Evolutionary conservation across 2,113 vertebrate genomes (phyloP), one percentile per base, ranked within the genome.

Genomic region (Athene noctua): DNA sequence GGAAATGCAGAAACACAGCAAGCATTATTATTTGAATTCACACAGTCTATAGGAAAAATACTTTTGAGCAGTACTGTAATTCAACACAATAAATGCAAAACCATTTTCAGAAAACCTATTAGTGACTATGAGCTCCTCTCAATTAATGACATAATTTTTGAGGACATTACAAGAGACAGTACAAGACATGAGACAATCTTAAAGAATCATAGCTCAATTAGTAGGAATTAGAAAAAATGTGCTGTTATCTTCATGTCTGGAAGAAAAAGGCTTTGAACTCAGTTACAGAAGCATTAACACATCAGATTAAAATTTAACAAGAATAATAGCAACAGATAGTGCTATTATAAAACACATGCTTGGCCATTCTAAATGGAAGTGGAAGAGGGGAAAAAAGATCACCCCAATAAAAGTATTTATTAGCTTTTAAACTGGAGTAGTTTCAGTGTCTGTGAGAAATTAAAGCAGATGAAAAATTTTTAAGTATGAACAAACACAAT

Each of bases 181-280:
- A 80, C 22, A 92, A 87, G 77, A 89, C 83, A 68, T 18, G 20
- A 55, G 17, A 73, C 46, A 86, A 91, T 46, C 86, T 65, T 72
- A 65, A 92, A 87, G 85, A 88, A 75, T 70, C 90, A 82, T 32
- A 90, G 71, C 81, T 95, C 70, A 90, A 36, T 92, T 92, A 94
- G 47, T 17, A 77, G 57, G 40, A 86, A 91, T 86, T 87, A 87
- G 81, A 83, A 91, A 96, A 93, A 89, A 2, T 52, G 49, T 61
- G 27, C 36, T 81, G 61, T 58, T 96, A 63, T 61, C 80, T 87
- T 81, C 36, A 34, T 51, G 54, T 78, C 70, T 84, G 62, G 86
- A 89, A 94, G 65, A 91, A 81, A 80, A 92, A 57, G 49, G 34
- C 58, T 92, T 91, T 83, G 47, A 80, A 72, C 44, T 84, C 40